Conservation (phyloP, 1,140 invertebrate genomes). For the Lanistes nyassanus region DNA sequence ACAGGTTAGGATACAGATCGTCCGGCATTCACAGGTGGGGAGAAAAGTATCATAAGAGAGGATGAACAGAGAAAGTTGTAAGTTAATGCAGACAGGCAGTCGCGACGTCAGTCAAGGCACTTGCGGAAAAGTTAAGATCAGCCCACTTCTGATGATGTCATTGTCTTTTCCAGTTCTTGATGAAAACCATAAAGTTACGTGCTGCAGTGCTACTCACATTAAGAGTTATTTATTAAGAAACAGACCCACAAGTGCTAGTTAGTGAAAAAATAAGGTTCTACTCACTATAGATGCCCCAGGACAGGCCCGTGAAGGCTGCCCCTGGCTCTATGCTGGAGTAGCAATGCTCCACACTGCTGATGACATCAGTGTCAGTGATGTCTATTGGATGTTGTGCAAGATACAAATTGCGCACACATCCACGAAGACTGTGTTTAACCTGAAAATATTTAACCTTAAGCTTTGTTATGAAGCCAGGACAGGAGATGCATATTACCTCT, state of each 20-base stretch:
- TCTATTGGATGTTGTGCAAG: slow-evolving; percentile 82
- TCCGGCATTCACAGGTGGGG: too few species aligned
- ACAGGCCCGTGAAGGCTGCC: slow-evolving; percentile 86
- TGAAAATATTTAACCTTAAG: slow-evolving; percentile 41
- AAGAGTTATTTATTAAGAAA: too few species aligned
- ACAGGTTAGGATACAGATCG: too few species aligned
- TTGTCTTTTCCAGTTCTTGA: too few species aligned
- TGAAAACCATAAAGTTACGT: background rate
- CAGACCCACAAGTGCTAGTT: slow-evolving; percentile 11
- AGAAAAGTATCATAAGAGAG: too few species aligned
- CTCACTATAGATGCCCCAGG: slow-evolving; percentile 84
- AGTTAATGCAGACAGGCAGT: too few species aligned
- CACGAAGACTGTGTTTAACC: slow-evolving; percentile 81
- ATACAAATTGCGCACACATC: slow-evolving; percentile 81
- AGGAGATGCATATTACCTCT: too few species aligned
- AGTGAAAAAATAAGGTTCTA: slow-evolving; percentile 5
- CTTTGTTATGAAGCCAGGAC: background rate
- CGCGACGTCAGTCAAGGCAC: too few species aligned
- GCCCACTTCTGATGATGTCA: too few species aligned
- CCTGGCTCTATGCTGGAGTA: slow-evolving; percentile 86
- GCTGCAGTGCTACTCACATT: background rate
- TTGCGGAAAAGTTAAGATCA: too few species aligned
- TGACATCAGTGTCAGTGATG: slow-evolving; percentile 75
- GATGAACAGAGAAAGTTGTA: too few species aligned
- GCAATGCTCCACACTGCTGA: slow-evolving; percentile 84